Base-by-base conservation (phyloP, 2,113 vertebrate genomes). In the Hiodon alosoides region DNA sequence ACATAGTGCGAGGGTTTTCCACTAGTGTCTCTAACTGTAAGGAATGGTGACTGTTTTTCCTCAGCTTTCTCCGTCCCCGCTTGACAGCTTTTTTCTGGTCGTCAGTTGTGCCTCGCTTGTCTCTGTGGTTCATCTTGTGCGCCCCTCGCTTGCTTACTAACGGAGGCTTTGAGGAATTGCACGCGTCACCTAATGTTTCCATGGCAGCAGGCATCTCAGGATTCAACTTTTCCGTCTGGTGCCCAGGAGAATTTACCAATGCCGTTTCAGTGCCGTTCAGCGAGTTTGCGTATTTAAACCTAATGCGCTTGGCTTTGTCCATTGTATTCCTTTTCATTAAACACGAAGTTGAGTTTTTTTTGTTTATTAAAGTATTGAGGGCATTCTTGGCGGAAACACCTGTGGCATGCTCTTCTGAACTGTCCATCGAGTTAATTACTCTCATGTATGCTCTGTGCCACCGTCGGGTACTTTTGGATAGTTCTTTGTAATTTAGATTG, bases 221-320 rank as follows among this genome's bases (percentile, higher is more conserved):
- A 83, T 85, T 87, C 86, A 90, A 88, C 87, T 91, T 88, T 82
- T 86, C 86, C 82, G 84, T 85, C 84, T 80, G 86, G 69, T 71
- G 70, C 66, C 81, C 83, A 77, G 77, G 84, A 70, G 75, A 60
- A 54, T 84, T 81, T 60, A 84, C 81, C 80, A 50, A 31, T 72
- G 78, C 77, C 9, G 83, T 81, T 76, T 81, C 80, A 2, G 79
- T 86, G 80, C 85, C 80, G 72, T 83, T 85, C 8, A 61, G 14
- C 13, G 71, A 76, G 67, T 81, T 11, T 7, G 9, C 80, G 74
- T 80, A 83, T 68, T 83, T 87, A 77, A 55, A 72, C 59, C 53
- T 72, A 10, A 48, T 75, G 79, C 77, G 86, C 57, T 82, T 84
- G 10, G 64, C 64, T 73, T 78, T 54, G 46, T 77, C 73, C 4